These are phyloP conservation scores for Salvelinus sp. DNA, from an alignment of 2,113 vertebrate genomes.

Conservation along the genomic window DNA sequence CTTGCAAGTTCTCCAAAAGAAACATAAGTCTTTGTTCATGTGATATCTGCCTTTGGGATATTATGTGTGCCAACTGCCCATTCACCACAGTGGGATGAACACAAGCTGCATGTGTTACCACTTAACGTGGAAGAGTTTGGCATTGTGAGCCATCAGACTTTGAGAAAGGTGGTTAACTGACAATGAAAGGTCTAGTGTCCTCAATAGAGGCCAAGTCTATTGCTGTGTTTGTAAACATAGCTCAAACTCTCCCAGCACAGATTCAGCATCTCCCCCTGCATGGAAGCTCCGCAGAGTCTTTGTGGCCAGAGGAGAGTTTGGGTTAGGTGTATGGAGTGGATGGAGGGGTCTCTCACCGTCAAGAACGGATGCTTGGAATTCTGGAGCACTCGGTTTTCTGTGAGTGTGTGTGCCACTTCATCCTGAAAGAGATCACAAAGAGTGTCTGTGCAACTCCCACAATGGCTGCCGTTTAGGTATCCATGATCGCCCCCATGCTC, in stretches of 20 bases:
- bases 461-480: slow-evolving; percentile 53
- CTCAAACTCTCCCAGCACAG: slow-evolving; percentile 47
- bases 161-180: slow-evolving; percentile 36
- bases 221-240: slow-evolving; percentile 34
- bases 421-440: slow-evolving; percentile 79
- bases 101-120: slow-evolving; percentile 25
- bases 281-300: slow-evolving; percentile 21
- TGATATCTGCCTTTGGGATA: slow-evolving; percentile 7
- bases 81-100: slow-evolving; percentile 15
- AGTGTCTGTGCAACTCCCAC: slow-evolving; percentile 58
- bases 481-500: slow-evolving; percentile 29
- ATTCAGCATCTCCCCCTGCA: slow-evolving; percentile 19
- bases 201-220: slow-evolving; percentile 26
- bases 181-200: slow-evolving; percentile 12
- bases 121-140: slow-evolving; percentile 30
- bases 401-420: slow-evolving; percentile 96
- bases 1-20: neutral
- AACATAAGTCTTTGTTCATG: neutral
- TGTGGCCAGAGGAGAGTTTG: slow-evolving; percentile 7
- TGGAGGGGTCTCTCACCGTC: slow-evolving; percentile 78
- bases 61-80: slow-evolving; percentile 25
- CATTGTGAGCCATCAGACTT: slow-evolving; percentile 27
- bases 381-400: slow-evolving; percentile 95
- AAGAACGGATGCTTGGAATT: slow-evolving; percentile 96
- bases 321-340: slow-evolving; percentile 3